These are phyloP conservation scores for Heliconius melpomene DNA, from an alignment of 1,140 invertebrate genomes.

Conservation along the genomic window DNA sequence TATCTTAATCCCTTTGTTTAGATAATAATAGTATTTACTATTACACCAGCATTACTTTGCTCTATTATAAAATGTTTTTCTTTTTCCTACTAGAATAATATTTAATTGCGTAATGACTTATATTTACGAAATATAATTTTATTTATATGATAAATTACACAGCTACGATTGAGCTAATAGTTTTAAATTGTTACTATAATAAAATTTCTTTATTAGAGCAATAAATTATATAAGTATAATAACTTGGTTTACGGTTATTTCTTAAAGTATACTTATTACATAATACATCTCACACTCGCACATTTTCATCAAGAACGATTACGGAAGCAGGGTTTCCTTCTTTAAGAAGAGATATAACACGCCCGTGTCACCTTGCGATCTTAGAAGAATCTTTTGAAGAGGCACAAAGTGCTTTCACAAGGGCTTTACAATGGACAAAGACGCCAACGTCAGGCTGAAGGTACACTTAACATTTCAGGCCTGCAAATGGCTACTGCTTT, in stretches of 20 bases:
- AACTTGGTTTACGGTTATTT: neutral
- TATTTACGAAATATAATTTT: neutral
- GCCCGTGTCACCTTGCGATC: slow-evolving; percentile 42
- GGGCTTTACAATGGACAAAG: slow-evolving; percentile 47
- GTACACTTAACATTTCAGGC: slow-evolving; percentile 34
- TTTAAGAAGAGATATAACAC: slow-evolving; percentile 39
- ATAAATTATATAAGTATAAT: slow-evolving; percentile 10
- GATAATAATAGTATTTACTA: neutral
- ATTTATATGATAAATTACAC: neutral
- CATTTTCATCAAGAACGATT: slow-evolving; percentile 2
- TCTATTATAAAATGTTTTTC: neutral
- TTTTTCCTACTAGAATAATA: neutral
- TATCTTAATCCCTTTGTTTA: slow-evolving; percentile 19
- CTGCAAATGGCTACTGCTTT: slow-evolving; percentile 30
- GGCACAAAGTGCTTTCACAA: slow-evolving; percentile 46
- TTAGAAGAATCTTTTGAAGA: slow-evolving; percentile 46
- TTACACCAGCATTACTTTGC: neutral
- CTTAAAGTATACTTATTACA: slow-evolving; percentile 2
- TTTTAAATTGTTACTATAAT: neutral
- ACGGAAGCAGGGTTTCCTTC: slow-evolving; percentile 31
- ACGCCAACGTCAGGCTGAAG: slow-evolving; percentile 41
- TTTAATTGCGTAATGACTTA: neutral
- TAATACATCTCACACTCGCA: neutral
- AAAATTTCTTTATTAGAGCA: neutral
- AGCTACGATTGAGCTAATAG: neutral